Conservation (phyloP, 1,140 invertebrate species). For the Zaprionus ghesquierei region DNA sequence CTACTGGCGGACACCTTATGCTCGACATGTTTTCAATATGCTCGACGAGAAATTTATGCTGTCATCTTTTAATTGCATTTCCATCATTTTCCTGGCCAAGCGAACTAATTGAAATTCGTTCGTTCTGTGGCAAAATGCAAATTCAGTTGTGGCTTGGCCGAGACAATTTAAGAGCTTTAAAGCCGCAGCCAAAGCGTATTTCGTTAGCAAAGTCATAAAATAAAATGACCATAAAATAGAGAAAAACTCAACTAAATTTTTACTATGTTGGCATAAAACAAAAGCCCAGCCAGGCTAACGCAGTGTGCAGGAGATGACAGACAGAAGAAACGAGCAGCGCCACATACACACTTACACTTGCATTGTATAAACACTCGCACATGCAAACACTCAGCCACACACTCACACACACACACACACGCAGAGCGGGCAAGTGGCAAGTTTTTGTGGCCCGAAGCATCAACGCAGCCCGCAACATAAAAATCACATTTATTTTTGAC, state of each 20-base stretch:
- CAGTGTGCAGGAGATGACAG: background rate
- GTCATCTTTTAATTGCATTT: slow-evolving; percentile 50
- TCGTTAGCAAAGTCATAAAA: slow-evolving; percentile 44
- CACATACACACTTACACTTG: background rate
- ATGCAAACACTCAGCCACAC: background rate
- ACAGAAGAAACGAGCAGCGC: background rate
- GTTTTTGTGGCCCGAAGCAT: slow-evolving; percentile 31
- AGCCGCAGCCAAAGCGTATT: background rate
- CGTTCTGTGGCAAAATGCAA: slow-evolving; percentile 3
- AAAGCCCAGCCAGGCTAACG: slow-evolving; percentile 18
- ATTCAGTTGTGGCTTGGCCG: background rate
- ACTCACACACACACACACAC: background rate
- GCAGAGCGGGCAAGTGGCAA: slow-evolving; percentile 34
- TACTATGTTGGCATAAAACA: slow-evolving; percentile 49
- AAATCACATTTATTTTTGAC: slow-evolving; percentile 75
- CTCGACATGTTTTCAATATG: background rate
- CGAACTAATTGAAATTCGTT: slow-evolving; percentile 32
- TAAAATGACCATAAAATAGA: slow-evolving; percentile 55
- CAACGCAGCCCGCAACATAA: slow-evolving; percentile 46
- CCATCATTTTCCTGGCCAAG: slow-evolving; percentile 5
- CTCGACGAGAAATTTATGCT: background rate
- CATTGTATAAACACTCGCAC: background rate
- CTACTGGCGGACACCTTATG: background rate
- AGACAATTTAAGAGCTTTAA: slow-evolving; percentile 20
- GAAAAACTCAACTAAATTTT: slow-evolving; percentile 48